These are phyloP conservation scores for Burhinus oedicnemus DNA, from an alignment of 2,113 vertebrate species.

Conservation along the genomic window DNA sequence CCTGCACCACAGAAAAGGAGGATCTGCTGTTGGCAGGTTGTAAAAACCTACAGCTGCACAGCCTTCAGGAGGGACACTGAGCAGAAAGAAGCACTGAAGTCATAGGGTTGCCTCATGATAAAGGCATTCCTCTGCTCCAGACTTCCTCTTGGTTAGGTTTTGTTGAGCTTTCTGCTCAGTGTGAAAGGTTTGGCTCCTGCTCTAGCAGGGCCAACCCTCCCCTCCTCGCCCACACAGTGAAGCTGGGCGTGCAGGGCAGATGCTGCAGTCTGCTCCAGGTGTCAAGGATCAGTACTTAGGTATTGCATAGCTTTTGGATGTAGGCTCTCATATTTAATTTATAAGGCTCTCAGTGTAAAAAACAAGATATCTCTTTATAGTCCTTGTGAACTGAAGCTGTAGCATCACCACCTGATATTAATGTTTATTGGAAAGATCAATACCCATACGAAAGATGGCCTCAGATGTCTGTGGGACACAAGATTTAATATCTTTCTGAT, in stretches of 20 bases:
- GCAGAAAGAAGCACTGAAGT: neutral
- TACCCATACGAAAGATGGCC: neutral
- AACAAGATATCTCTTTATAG: neutral
- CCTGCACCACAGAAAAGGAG: neutral
- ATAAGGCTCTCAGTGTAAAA: neutral
- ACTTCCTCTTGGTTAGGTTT: neutral
- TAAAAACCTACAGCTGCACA: neutral
- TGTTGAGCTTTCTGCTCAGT: neutral
- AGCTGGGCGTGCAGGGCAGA: neutral
- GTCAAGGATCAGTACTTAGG: neutral
- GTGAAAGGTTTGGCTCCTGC: neutral
- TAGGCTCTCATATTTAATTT: neutral
- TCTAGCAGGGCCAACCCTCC: neutral
- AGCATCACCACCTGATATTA: neutral
- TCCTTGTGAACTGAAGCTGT: neutral
- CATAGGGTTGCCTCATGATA: neutral
- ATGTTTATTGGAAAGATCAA: neutral
- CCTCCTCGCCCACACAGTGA: neutral
- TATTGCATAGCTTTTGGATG: neutral
- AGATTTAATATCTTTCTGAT: neutral
- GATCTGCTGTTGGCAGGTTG: neutral
- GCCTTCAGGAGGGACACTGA: neutral
- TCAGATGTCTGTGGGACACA: rapidly evolving
- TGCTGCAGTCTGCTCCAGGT: rapidly evolving
- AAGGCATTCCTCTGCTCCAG: neutral